Percentiles rank a stretch among this genome's conserved stretches.
Evolutionary conservation across 1,140 invertebrate species (phyloP).

Genomic region (Saccostrea glomerata): DNA sequence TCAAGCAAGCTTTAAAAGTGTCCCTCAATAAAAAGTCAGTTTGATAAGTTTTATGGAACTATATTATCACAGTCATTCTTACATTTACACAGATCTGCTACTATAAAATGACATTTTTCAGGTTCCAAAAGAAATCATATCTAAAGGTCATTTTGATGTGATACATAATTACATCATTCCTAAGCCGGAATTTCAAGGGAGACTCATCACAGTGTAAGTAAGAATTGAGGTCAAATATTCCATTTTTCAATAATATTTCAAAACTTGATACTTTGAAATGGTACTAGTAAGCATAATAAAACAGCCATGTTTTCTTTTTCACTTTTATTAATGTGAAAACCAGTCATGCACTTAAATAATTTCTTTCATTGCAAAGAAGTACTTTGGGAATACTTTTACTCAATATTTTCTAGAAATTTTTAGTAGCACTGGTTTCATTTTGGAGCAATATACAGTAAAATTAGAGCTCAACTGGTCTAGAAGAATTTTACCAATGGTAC

Average conservation of each 20-base stretch:
- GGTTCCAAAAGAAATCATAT: constrained; percentile 87
- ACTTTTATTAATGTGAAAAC: neutral
- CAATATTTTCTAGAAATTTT: neutral
- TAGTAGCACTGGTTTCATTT: neutral
- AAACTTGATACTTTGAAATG: neutral
- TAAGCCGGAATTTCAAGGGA: constrained; percentile 92
- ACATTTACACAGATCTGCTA: neutral
- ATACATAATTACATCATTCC: constrained; percentile 97
- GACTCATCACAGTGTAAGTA: constrained; percentile 93
- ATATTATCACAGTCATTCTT: too few species aligned
- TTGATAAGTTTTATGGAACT: neutral
- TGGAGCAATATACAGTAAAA: neutral
- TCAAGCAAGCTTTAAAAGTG: neutral
- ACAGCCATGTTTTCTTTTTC: neutral
- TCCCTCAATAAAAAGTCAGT: neutral
- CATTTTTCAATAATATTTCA: neutral
- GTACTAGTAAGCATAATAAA: neutral
- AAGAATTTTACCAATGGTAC: neutral
- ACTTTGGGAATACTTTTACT: neutral
- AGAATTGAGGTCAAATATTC: constrained; percentile 65
- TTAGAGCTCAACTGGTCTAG: neutral
- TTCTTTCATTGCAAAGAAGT: neutral
- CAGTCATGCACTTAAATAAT: neutral
- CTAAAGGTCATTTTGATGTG: constrained; percentile 94
- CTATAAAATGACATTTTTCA: constrained; percentile 64